Evolutionary conservation across 2,888 invertebrate genomes (phyloP).

Genomic region (Listrodromus nycthemerus): DNA sequence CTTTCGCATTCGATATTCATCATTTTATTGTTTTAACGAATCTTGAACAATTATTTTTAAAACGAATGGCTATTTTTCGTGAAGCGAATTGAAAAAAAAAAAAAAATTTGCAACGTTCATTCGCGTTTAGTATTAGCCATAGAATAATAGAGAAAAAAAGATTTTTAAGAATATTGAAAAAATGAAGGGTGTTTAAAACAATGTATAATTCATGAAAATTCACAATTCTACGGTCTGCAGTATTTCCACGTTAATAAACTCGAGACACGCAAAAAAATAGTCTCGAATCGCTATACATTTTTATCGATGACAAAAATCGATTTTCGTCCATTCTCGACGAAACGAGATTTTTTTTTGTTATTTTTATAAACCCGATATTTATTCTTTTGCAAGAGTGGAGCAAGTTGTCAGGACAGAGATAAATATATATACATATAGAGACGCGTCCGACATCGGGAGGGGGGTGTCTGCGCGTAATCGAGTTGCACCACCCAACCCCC

Average conservation of each 20-base stretch:
- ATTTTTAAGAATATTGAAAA: too few relatives aligned
- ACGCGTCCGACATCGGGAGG: constrained; percentile 29
- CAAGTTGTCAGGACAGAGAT: not conserved
- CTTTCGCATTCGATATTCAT: too few relatives aligned
- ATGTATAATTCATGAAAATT: too few relatives aligned
- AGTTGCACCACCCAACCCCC: constrained; percentile 75
- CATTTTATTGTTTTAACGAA: too few relatives aligned
- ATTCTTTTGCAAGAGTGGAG: constrained; percentile 40
- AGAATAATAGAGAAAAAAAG: too few relatives aligned
- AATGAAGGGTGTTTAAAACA: too few relatives aligned
- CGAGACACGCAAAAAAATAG: not conserved
- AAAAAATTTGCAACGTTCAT: not conserved
- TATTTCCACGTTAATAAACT: not conserved
- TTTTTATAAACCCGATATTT: not conserved
- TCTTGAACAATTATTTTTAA: too few relatives aligned
- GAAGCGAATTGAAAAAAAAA: not conserved
- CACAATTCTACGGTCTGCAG: too few relatives aligned
- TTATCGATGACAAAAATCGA: not conserved
- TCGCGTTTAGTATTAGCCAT: too few relatives aligned
- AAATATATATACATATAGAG: constrained; percentile 21
- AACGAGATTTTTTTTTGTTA: not conserved
- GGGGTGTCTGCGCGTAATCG: constrained; percentile 82
- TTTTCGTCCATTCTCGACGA: not conserved
- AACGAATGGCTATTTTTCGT: too few relatives aligned
- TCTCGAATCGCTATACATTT: not conserved